These are phyloP conservation scores for Promerops cafer DNA, from an alignment of 2,113 vertebrate genomes.

Conservation along the genomic window DNA sequence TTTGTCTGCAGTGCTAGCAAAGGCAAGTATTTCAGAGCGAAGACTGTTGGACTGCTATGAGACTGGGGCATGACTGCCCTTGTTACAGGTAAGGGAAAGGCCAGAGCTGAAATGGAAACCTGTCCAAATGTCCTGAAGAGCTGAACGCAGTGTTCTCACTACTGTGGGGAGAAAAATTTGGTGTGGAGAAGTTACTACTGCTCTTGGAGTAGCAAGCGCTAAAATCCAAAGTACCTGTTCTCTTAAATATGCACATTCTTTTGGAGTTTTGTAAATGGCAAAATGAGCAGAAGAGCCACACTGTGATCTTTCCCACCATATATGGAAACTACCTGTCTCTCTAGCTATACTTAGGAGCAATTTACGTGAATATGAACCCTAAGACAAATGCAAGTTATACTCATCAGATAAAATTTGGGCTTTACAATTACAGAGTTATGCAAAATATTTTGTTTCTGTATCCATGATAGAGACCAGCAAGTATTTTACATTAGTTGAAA, in stretches of 20 bases:
- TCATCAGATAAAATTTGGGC: background rate
- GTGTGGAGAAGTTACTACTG: background rate
- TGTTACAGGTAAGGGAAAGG: background rate
- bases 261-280: background rate
- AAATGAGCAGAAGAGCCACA: background rate
- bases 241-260: background rate
- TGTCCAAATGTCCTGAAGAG: background rate
- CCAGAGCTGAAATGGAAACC: background rate
- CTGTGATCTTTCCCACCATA: background rate
- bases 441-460: background rate
- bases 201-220: background rate
- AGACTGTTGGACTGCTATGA: background rate
- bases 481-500: background rate
- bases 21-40: background rate
- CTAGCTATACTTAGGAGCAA: background rate
- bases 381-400: background rate
- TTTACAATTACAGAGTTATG: background rate
- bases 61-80: background rate
- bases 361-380: background rate
- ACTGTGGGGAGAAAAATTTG: background rate
- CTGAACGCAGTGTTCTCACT: fast-evolving
- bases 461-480: background rate
- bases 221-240: background rate
- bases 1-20: background rate
- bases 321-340: background rate